Base-by-base conservation (phyloP, 2,888 invertebrate species). In the Drosophila robusta region DNA sequence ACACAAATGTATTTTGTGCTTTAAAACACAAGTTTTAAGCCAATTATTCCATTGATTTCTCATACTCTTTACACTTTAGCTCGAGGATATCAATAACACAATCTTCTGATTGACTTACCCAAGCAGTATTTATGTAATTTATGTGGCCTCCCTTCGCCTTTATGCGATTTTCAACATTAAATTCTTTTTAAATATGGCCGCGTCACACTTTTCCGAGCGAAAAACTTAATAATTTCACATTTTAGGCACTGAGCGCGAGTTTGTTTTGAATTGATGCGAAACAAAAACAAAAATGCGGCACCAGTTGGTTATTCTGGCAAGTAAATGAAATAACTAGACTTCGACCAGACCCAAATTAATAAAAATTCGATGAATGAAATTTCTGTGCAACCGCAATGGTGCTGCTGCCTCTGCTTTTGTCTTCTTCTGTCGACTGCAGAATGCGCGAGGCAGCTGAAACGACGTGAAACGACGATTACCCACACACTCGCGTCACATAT, bases 301-400 rank as follows among this genome's bases (percentile, higher is more conserved):
- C 79, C 79, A 85, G 82, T 79, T 71, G 85, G 82, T 86, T 87
- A 75, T 79, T 73, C 82, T 81, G 67, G 75, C 70, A 76, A 74
- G 77, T 74, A 82, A 91, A 90, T 89, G 90, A 91, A 91, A 90
- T 90, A 90, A 90, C 90, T 90, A 90, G 90, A 89, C 84, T 79
- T 83, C 86, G 68, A 52, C 76, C 63, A 64, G 68, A 52, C 67
- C 56, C 79, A 83, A 87, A 80, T 78, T 80, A 81, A 81, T 79
- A 85, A 77, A 80, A 88, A 75, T 78, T 71, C 73, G 70, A 83
- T 84, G 89, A 84, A 86, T 87, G 89, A 83, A 77, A 84, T 76
- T 83, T 82, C 75, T 71, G 61, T 56, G 73, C 62, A 57, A 69
- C 50, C 62, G 68, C 63, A 71, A 54, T 72, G 55, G 47, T 74